Percentiles rank a stretch among this genome's conserved stretches.
phyloP scores from a whole-genome alignment of 2,113 vertebrate genomes.

The Galbula dea region DNA sequence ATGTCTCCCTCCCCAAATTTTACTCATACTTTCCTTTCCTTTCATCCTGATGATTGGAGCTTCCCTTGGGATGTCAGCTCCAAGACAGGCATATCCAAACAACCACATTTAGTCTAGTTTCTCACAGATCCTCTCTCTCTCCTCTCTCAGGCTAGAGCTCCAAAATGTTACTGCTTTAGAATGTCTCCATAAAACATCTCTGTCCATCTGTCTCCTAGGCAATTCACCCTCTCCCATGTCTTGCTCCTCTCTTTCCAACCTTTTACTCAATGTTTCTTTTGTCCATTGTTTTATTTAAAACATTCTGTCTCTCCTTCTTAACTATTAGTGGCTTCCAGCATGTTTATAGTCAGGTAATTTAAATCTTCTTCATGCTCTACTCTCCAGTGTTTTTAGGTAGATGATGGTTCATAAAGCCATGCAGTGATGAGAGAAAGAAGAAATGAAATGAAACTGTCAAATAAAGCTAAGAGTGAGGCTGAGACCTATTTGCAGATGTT shows the following conservation, averaged over 20 bases:
- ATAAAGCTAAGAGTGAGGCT: conserved; percentile 4
- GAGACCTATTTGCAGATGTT: conserved; percentile 56
- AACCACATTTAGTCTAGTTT: background rate
- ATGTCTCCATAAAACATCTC: background rate
- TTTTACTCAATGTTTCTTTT: background rate
- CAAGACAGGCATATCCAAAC: conserved; percentile 8
- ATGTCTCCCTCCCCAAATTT: background rate
- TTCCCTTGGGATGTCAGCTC: conserved; percentile 21
- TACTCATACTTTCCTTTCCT: conserved; percentile 23
- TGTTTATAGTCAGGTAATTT: background rate
- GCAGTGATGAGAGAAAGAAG: background rate
- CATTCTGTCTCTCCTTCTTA: background rate
- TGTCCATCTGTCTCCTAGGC: background rate
- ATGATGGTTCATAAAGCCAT: background rate
- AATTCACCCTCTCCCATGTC: background rate
- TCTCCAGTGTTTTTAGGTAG: background rate
- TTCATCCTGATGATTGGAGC: conserved; percentile 12
- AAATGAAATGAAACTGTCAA: background rate
- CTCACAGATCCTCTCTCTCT: background rate
- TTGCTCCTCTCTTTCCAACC: background rate
- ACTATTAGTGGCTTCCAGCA: background rate
- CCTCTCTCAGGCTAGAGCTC: background rate
- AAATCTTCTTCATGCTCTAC: background rate
- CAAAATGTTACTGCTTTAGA: background rate
- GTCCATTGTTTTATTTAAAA: background rate